phyloP scores from a whole-genome alignment of 2,113 vertebrate species.

The Neotoma lepida region DNA sequence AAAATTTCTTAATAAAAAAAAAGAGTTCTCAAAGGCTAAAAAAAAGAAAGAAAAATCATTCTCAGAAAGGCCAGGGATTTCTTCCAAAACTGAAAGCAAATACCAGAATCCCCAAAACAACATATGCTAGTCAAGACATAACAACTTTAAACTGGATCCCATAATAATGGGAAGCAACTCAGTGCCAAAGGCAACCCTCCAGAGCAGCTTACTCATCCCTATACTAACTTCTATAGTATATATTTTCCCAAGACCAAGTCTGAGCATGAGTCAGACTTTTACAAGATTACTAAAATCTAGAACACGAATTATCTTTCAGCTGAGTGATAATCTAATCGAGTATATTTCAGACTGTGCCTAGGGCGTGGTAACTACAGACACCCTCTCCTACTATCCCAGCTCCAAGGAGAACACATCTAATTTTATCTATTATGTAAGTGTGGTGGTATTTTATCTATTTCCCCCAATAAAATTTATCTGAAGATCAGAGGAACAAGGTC shows the following conservation, averaged over 20 bases:
- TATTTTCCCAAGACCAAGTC: not conserved
- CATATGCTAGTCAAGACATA: not conserved
- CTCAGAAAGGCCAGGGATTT: constrained; percentile 18
- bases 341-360: constrained; percentile 17
- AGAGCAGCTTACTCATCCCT: not conserved
- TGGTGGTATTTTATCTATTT: too few species aligned
- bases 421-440: constrained; percentile 32
- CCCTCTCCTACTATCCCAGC: not conserved
- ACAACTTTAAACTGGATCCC: constrained; percentile 26
- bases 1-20: too few species aligned
- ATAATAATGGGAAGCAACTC: not conserved
- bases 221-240: not conserved
- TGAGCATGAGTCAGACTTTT: not conserved
- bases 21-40: too few species aligned
- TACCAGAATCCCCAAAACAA: not conserved
- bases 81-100: constrained; percentile 52
- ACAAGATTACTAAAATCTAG: constrained; percentile 4
- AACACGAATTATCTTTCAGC: not conserved
- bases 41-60: not conserved
- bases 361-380: not conserved
- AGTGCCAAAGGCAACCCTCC: not conserved
- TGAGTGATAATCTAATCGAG: constrained; percentile 32
- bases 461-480: too few species aligned
- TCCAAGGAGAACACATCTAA: constrained; percentile 2
- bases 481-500: too few species aligned